phyloP scores from a whole-genome alignment of 2,113 vertebrate species.

The Sander lucioperca region DNA sequence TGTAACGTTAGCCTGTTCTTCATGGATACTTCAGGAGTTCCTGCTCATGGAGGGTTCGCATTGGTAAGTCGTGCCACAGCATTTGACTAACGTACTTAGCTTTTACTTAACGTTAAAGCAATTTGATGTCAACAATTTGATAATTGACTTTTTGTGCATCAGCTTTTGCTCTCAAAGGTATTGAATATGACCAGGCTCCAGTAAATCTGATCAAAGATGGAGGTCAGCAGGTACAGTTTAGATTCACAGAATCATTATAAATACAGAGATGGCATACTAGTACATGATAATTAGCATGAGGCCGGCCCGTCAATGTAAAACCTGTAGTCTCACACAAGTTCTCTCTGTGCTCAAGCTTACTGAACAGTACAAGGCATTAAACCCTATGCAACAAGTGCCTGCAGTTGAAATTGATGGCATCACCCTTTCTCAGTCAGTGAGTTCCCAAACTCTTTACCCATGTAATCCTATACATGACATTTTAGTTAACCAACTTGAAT shows the following conservation, averaged over 20 bases:
- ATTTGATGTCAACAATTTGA: not conserved
- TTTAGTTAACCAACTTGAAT: not conserved
- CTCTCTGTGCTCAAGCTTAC: constrained; percentile 82
- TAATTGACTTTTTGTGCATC: constrained; percentile 35
- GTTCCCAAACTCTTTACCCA: constrained; percentile 45
- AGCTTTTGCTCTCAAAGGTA: constrained; percentile 96
- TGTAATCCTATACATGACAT: not conserved
- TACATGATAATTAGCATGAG: not conserved
- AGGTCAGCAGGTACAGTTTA: constrained; percentile 90
- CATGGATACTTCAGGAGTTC: constrained; percentile 98
- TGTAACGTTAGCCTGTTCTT: constrained; percentile 87
- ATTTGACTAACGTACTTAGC: not conserved
- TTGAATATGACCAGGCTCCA: constrained; percentile 88
- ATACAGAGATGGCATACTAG: not conserved
- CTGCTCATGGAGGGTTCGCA: constrained; percentile 97
- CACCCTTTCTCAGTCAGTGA: constrained; percentile 93
- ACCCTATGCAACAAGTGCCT: constrained; percentile 97
- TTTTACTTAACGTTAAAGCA: not conserved
- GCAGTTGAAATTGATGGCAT: constrained; percentile 92
- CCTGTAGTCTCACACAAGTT: not conserved
- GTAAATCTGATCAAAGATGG: constrained; percentile 93
- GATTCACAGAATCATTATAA: not conserved
- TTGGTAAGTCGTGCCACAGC: constrained; percentile 85
- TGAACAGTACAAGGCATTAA: constrained; percentile 88
- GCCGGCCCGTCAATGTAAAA: not conserved